A percentile compares a stretch with the other conserved stretches of the same genome.
Conservation (phyloP, 2,888 invertebrate species). For the Dynastes maya region DNA sequence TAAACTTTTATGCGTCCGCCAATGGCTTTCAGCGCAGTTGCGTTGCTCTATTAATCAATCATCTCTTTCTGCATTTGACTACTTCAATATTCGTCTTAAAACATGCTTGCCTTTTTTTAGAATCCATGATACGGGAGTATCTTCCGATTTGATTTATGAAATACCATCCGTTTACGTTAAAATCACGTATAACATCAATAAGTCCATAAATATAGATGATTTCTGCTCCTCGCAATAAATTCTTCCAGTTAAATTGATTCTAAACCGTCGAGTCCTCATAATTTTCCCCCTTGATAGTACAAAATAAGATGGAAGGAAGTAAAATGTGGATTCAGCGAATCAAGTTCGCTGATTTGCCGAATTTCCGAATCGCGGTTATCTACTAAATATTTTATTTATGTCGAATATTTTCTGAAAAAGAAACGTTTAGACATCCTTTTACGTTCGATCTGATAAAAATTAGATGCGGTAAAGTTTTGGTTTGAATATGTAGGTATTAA, state of each 20-base stretch:
- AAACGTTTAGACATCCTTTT: too few relatives aligned
- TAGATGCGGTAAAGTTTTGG: too few relatives aligned
- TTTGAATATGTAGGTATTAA: too few relatives aligned
- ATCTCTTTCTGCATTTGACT: too few relatives aligned
- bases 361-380: conserved; percentile 5
- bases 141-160: not conserved
- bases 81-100: too few relatives aligned
- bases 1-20: too few relatives aligned
- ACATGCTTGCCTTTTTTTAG: too few relatives aligned
- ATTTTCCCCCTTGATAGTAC: conserved; percentile 16
- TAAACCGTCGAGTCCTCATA: conserved; percentile 35
- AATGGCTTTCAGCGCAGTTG: too few relatives aligned
- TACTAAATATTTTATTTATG: conserved; percentile 13
- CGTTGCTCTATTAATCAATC: too few relatives aligned
- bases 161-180: not conserved
- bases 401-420: conserved; percentile 7
- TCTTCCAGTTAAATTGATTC: conserved; percentile 23
- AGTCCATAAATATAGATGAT: conserved; percentile 20
- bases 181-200: conserved; percentile 8
- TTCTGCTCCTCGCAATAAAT: conserved; percentile 21
- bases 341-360: conserved; percentile 22
- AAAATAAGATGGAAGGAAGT: conserved; percentile 27
- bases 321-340: conserved; percentile 9
- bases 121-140: not conserved
- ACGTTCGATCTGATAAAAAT: too few relatives aligned